phyloP scores from a whole-genome alignment of 2,797 vertebrate genomes.

The Hylomyscus alleni region DNA sequence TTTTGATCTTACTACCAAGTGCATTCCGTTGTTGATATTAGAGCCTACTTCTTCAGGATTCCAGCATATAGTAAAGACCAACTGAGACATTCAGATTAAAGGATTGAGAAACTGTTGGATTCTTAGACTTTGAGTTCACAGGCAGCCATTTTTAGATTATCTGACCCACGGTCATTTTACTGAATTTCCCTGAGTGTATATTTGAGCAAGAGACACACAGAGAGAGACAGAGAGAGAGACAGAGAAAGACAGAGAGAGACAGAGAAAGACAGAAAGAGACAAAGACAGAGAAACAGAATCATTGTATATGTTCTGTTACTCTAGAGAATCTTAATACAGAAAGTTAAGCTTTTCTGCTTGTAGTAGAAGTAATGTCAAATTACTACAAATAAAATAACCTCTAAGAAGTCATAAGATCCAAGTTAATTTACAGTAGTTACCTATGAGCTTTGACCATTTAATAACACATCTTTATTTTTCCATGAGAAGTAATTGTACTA shows the following conservation, averaged over 20 bases:
- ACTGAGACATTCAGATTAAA: background rate
- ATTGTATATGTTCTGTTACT: background rate
- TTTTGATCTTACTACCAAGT: background rate
- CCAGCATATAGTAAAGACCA: background rate
- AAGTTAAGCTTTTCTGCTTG: background rate
- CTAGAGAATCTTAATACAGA: background rate
- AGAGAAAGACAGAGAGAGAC: no score
- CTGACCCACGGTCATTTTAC: background rate
- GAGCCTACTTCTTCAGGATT: background rate
- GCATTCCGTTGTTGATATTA: background rate
- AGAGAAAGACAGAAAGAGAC: no score
- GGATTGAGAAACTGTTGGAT: no score
- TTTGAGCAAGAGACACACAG: no score
- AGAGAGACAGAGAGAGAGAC: no score
- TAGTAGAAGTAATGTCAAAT: slow-evolving; percentile 45
- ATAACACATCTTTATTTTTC: slow-evolving; percentile 20
- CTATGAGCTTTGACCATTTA: slow-evolving; percentile 53
- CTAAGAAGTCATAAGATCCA: slow-evolving; percentile 58
- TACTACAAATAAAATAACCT: slow-evolving; percentile 70
- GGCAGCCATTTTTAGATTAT: background rate
- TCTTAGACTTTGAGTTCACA: background rate
- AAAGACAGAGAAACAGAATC: no score
- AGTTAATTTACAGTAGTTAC: slow-evolving; percentile 45
- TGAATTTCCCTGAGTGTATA: background rate
- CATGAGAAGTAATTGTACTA: slow-evolving; percentile 30